phyloP scores from a whole-genome alignment of 2,113 vertebrate genomes.

The Dromas ardeola region DNA sequence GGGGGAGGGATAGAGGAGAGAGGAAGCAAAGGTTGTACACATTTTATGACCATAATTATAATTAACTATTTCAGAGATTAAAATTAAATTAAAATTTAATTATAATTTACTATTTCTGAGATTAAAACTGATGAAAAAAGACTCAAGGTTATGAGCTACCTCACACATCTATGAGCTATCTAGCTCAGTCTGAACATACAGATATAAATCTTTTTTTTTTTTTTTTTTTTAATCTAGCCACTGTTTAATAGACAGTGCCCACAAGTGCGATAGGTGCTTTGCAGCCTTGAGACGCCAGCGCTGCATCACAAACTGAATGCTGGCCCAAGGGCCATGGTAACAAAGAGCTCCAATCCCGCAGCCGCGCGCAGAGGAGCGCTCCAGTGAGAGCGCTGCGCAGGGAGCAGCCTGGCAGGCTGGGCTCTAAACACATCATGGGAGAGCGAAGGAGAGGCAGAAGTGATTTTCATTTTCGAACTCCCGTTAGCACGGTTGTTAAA shows the following conservation, averaged over 20 bases:
- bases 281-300: background rate
- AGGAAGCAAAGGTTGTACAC: slow-evolving; percentile 2
- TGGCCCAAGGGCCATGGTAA: background rate
- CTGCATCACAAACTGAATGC: background rate
- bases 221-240: background rate
- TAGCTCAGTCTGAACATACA: background rate
- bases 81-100: slow-evolving; percentile 38
- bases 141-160: slow-evolving; percentile 4
- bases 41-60: slow-evolving; percentile 52
- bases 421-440: background rate
- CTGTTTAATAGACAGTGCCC: background rate
- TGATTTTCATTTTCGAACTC: background rate
- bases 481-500: background rate
- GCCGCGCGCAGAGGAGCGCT: background rate
- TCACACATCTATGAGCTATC: background rate
- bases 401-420: background rate
- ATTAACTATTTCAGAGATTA: slow-evolving; percentile 32
- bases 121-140: slow-evolving; percentile 15
- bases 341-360: slow-evolving; percentile 31
- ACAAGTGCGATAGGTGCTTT: background rate
- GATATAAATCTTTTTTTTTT: background rate
- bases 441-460: background rate
- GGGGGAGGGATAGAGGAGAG: background rate
- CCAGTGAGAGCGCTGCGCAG: background rate
- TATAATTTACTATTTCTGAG: slow-evolving; percentile 33